These are phyloP conservation scores for Melitaea cinxia DNA, from an alignment of 1,140 invertebrate species.

Conservation along the genomic window DNA sequence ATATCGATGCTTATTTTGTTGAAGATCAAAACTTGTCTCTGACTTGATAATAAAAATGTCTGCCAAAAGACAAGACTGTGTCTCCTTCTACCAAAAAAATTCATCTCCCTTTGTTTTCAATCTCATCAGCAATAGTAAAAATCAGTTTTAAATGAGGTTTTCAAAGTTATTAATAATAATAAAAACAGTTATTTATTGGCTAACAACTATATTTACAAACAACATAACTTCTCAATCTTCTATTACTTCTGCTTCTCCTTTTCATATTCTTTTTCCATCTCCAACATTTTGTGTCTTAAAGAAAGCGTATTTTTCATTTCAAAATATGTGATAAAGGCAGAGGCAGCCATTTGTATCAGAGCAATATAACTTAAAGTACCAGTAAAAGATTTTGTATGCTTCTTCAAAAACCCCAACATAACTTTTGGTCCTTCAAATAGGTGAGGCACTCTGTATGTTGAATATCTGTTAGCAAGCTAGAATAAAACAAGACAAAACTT, in stretches of 20 bases:
- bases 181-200: slow-evolving; percentile 2
- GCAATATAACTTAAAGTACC: slow-evolving; percentile 46
- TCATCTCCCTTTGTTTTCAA: background rate
- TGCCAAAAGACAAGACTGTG: slow-evolving; percentile 29
- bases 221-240: background rate
- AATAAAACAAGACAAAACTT: slow-evolving; percentile 44
- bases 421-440: slow-evolving; percentile 60
- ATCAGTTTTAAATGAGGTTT: too few species aligned
- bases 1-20: slow-evolving; percentile 44
- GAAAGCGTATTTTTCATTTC: slow-evolving; percentile 67
- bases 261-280: slow-evolving; percentile 58
- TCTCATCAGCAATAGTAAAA: too few species aligned
- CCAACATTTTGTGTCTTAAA: slow-evolving; percentile 54
- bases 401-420: slow-evolving; percentile 59
- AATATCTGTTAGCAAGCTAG: slow-evolving; percentile 75
- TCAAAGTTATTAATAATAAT: too few species aligned
- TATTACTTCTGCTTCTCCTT: slow-evolving; percentile 5
- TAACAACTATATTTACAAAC: slow-evolving; percentile 6
- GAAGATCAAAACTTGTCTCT: slow-evolving; percentile 37
- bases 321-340: slow-evolving; percentile 65
- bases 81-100: background rate
- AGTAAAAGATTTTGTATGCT: slow-evolving; percentile 55
- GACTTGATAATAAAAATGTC: slow-evolving; percentile 46
- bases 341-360: slow-evolving; percentile 49
- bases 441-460: slow-evolving; percentile 71